These are phyloP conservation scores for Nasonia giraulti DNA, from an alignment of 1,140 invertebrate species.

Conservation along the genomic window DNA sequence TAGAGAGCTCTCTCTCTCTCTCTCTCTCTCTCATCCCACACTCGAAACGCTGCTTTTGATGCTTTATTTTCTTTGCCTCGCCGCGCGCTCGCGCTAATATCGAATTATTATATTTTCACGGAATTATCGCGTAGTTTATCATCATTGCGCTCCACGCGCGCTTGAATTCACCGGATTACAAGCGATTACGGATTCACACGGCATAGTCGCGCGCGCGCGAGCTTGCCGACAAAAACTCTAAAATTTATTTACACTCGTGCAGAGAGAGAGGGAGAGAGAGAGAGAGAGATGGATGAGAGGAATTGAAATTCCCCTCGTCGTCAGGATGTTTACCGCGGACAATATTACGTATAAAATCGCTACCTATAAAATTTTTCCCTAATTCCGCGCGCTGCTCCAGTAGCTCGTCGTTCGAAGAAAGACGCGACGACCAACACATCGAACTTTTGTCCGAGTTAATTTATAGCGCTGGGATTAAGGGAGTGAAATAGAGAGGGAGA, in stretches of 20 bases:
- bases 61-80: neutral
- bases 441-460: slow-evolving; percentile 60
- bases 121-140: neutral
- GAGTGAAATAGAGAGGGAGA: slow-evolving; percentile 58
- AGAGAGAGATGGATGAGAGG: no score
- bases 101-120: neutral
- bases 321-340: no score
- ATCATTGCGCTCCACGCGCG: neutral
- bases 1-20: neutral
- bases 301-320: neutral
- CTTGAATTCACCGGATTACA: neutral
- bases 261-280: neutral
- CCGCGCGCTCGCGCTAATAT: neutral
- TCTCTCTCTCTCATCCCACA: neutral
- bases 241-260: neutral
- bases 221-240: neutral
- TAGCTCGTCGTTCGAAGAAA: slow-evolving; percentile 18
- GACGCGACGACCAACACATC: slow-evolving; percentile 25
- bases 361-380: no score
- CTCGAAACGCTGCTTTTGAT: neutral
- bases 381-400: slow-evolving; percentile 22
- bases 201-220: neutral
- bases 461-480: slow-evolving; percentile 67
- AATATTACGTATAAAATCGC: no score
- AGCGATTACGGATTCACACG: neutral